Base-by-base conservation (phyloP, 2,888 invertebrate species). In the Acrobasis consociella region DNA sequence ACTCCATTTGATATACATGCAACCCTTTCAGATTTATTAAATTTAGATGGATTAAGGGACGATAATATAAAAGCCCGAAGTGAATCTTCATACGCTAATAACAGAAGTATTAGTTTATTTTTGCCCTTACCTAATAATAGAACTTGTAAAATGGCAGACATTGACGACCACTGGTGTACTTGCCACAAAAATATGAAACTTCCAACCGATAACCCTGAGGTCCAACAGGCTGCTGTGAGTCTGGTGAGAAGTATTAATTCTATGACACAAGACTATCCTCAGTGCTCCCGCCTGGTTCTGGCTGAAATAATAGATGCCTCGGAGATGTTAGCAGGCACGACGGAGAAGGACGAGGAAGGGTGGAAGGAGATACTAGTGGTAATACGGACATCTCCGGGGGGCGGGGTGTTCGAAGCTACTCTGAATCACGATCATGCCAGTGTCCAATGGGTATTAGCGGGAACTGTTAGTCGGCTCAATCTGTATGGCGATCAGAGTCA, bases 101-200 rank as follows among this genome's bases (percentile, higher is more conserved):
- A 91, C 9, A 91, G 95, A 60, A 95, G 96, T 2, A 94, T 96
- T 9, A 97, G 97, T 82, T 93, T 97, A 58, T 97, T 98, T 81
- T 84, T 95, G 31, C 94, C 95, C 0, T 93, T 98, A 65, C 95
- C 96, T 0, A 82, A 80, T 49, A 93, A 94, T 62, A 92, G 98
- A 53, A 97, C 96, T 0, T 99, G 98, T 79, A 90, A 94, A 59
- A 89, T 93, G 65, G 98, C 98, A 0, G 95, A 93, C 1, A 97
- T 99, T 64, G 94, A 95, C 0, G 94, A 95, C 37, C 97, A 97
- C 80, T 98, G 96, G 96, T 98, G 98, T 82, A 96, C 97, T 22
- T 98, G 98, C 71, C 96, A 97, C 76, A 94, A 94, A 64, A 94
- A 94, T 61, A 87, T 86, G 59, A 93, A 94, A 68, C 77, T 97